Percentiles rank a stretch among this genome's conserved stretches.
phyloP scores from a whole-genome alignment of 2,113 vertebrate genomes.

The Microtus ochrogaster region DNA sequence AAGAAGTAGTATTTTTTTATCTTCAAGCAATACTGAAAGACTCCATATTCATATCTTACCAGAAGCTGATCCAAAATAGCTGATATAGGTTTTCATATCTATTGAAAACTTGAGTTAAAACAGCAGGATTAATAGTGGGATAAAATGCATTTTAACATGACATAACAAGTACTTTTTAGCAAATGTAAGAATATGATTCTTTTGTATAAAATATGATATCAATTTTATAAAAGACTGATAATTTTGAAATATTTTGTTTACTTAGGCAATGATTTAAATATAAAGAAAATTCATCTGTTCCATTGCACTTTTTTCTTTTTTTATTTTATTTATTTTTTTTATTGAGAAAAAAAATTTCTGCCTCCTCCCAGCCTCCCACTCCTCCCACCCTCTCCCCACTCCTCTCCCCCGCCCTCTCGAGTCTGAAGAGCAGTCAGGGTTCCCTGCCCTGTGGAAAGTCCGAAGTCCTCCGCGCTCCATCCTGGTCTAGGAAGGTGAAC shows the following conservation, averaged over 20 bases:
- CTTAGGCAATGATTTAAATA: background rate
- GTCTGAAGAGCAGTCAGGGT: no score
- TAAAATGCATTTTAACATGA: slow-evolving; percentile 64
- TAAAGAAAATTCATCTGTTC: background rate
- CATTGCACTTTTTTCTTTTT: background rate
- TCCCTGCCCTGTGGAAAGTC: no score
- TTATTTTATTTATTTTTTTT: no score
- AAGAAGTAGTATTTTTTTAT: slow-evolving; percentile 21
- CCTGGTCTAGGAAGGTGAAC: no score
- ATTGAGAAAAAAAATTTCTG: no score
- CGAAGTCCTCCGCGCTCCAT: no score
- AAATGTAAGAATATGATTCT: background rate
- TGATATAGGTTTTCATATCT: slow-evolving; percentile 65
- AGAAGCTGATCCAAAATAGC: background rate
- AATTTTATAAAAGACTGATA: background rate
- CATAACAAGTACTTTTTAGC: background rate
- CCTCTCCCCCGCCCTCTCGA: no score
- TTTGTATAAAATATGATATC: background rate
- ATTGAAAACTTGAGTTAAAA: slow-evolving; percentile 65
- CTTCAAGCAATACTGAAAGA: slow-evolving; percentile 61
- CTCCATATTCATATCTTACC: background rate
- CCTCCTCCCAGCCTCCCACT: no score
- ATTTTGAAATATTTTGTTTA: background rate
- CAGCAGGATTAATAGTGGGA: background rate
- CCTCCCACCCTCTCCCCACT: no score